Evolutionary conservation across 2,888 invertebrate genomes (phyloP), one percentile per base, ranked within the genome.

Genomic region (Limulus polyphemus): DNA sequence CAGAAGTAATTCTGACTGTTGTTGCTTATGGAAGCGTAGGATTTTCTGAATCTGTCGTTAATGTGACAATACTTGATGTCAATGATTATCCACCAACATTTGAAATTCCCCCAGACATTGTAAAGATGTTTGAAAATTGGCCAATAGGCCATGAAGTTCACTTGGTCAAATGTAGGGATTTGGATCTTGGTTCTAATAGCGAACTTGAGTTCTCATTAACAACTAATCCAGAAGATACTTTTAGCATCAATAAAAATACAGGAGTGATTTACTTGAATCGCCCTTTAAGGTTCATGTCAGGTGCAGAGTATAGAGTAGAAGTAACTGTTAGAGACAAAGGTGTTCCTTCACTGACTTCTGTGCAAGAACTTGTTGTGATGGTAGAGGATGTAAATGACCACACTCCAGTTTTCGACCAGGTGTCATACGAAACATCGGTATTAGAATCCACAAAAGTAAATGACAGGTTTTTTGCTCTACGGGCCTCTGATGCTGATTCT

Each of bases 141-240:
- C 93, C 95, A 17, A 90, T 94, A 49, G 94, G 94, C 0, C 90
- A 92, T 76, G 91, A 94, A 77, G 86, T 95, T 48, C 91, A 88
- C 76, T 81, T 91, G 69, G 88, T 92, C 1, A 82, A 87, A 72
- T 95, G 94, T 0, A 81, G 83, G 61, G 95, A 97, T 77, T 82
- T 83, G 58, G 97, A 97, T 76, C 84, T 87, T 0, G 93, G 91
- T 10, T 83, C 85, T 13, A 95, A 95, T 75, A 86, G 91, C 71
- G 82, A 87, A 54, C 82, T 95, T 56, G 84, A 84, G 58, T 97
- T 93, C 75, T 83, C 84, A 46, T 77, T 97, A 55, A 85, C 83
- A 57, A 84, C 85, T 69, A 90, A 91, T 77, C 84, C 87, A 0
- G 86, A 86, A 47, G 83, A 84, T 67, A 84, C 86, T 71, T 94